Evolutionary conservation across 2,888 invertebrate genomes (phyloP), one percentile per base, ranked within the genome.

Genomic region (Ochlodes sylvanus): DNA sequence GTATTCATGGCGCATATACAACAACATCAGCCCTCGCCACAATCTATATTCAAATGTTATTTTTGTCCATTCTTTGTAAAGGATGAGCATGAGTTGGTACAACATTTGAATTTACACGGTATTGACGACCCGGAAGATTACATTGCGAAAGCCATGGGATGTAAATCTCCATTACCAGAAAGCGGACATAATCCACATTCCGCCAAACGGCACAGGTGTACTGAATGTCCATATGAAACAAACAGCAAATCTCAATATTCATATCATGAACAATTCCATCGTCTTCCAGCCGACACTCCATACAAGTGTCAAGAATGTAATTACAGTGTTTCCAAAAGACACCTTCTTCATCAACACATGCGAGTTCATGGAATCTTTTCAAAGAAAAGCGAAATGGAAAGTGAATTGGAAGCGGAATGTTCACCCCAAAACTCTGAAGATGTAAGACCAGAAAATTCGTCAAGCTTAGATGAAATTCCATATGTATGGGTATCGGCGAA

Each of bases 241-340:
- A 97, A 97, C 81, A 97, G 97, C 83, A 97, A 97, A 84, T 97
- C 97, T 32, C 97, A 98, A 85, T 97, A 95, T 86, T 95, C 96
- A 81, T 97, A 98, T 82, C 98, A 98, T 81, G 97, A 97, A 80
- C 97, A 97, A 80, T 96, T 98, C 82, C 98, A 98, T 81, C 94
- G 96, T 15, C 81, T 88, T 47, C 95, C 96, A 0, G 94, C 95
- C 63, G 95, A 95, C 55, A 95, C 96, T 0, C 95, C 95, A n/a
- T 97, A 96, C 86, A 97, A 97, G 84, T 98, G 98, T 81, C 95
- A 95, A 21, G 94, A 95, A 75, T 98, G 98, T 84, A 96, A 96
- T 73, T 98, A 97, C 82, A 97, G 97, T 79, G 97, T 97, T 9
- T 96, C 96, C 66, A 96, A 96, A 80, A 93, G 96, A 72, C 96